Evolutionary conservation across 1,140 invertebrate species (phyloP).

Genomic region (Halesus radiatus): DNA sequence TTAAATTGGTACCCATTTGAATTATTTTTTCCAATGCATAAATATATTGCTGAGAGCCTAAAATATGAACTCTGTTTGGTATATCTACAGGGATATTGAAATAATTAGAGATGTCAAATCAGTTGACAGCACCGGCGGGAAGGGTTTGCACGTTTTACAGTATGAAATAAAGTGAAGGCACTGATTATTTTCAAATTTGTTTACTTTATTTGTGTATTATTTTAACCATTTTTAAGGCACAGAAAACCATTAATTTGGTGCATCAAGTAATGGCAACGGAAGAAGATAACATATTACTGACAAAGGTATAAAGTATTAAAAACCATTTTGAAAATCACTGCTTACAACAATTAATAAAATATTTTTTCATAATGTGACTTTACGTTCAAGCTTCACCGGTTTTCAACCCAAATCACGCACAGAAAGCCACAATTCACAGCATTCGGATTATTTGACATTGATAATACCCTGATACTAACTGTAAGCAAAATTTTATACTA

Average conservation of each 20-base stretch:
- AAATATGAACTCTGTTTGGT: no score
- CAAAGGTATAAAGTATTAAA: neutral
- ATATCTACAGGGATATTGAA: no score
- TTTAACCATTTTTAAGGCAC: neutral
- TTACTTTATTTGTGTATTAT: no score
- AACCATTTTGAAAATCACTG: neutral
- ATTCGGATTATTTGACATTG: slow-evolving; percentile 6
- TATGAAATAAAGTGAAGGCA: neutral
- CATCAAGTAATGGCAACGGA: neutral
- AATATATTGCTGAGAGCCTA: no score
- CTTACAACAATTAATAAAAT: neutral
- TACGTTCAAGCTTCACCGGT: slow-evolving; percentile 2
- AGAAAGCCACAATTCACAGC: slow-evolving; percentile 22
- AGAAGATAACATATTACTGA: neutral
- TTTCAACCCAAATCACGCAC: slow-evolving; percentile 18
- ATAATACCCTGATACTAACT: slow-evolving; percentile 5
- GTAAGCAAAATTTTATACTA: neutral
- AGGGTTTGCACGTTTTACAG: neutral
- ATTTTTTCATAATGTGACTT: neutral
- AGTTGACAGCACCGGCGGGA: no score
- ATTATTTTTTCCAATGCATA: no score
- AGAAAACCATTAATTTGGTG: neutral
- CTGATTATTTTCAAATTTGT: neutral
- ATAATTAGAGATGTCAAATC: neutral
- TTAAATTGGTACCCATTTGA: no score